Percentiles rank a stretch among this genome's conserved stretches.
These are phyloP conservation scores for Darevskia mixta DNA, from an alignment of 2,797 vertebrate species.

Conservation along the genomic window DNA sequence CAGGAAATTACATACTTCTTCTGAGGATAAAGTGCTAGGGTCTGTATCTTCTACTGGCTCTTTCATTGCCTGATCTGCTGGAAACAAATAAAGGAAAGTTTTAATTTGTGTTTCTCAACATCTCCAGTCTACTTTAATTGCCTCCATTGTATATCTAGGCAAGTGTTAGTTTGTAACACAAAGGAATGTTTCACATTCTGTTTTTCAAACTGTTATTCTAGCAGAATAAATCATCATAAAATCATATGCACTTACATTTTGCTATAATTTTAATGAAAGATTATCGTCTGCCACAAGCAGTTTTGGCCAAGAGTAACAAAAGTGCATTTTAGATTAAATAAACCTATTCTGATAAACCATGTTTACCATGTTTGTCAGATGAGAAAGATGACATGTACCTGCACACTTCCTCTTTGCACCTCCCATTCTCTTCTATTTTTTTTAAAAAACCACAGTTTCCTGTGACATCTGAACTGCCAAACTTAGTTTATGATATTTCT, in stretches of 20 bases:
- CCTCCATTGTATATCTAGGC: slow-evolving; percentile 5
- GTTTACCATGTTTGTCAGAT: background rate
- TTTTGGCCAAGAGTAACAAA: background rate
- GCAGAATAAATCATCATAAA: background rate
- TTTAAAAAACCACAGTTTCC: background rate
- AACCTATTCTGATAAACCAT: background rate
- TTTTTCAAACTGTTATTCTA: background rate
- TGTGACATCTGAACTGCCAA: background rate
- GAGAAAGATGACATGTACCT: background rate
- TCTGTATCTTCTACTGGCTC: slow-evolving; percentile 96
- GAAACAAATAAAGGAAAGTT: slow-evolving; percentile 43
- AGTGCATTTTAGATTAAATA: background rate
- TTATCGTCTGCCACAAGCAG: background rate
- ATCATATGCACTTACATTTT: background rate
- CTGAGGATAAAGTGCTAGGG: slow-evolving; percentile 89
- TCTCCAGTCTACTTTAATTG: slow-evolving; percentile 5
- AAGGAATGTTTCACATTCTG: background rate
- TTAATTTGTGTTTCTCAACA: slow-evolving; percentile 28
- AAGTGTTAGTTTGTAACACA: background rate
- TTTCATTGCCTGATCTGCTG: slow-evolving; percentile 82
- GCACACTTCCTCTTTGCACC: background rate
- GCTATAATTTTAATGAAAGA: background rate
- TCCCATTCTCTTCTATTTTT: background rate
- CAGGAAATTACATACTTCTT: slow-evolving; percentile 81
- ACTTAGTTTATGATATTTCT: too few species aligned